A percentile compares a stretch with the other conserved stretches of the same genome.
phyloP scores from a whole-genome alignment of 2,113 vertebrate species.

The Nycticryphes semicollaris region DNA sequence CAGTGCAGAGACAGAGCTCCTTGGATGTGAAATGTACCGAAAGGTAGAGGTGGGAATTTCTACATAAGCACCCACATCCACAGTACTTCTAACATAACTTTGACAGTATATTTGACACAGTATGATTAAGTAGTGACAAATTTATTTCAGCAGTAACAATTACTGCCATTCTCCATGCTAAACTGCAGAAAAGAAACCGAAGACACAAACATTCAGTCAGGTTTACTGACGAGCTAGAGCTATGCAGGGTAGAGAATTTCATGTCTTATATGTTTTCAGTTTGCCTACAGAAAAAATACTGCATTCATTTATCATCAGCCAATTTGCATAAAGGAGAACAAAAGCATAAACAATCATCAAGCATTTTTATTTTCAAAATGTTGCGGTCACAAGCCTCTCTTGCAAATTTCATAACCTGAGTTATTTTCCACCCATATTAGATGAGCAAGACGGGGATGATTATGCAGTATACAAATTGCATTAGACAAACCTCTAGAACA shows the following conservation, averaged over 20 bases:
- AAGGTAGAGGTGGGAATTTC: neutral
- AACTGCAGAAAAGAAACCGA: neutral
- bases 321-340: slow-evolving; percentile 37
- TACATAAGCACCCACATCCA: neutral
- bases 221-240: neutral
- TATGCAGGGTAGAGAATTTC: neutral
- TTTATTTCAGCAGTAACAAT: neutral
- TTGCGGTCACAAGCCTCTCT: neutral
- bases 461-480: neutral
- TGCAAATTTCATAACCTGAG: slow-evolving; percentile 17
- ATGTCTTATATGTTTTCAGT: neutral
- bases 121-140: neutral
- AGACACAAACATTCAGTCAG: neutral
- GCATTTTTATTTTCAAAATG: slow-evolving; percentile 11
- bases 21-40: neutral
- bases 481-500: slow-evolving; percentile 22
- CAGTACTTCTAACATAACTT: neutral
- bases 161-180: neutral
- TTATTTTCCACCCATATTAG: slow-evolving; percentile 19
- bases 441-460: neutral
- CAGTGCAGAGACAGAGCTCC: neutral
- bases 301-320: slow-evolving; percentile 19
- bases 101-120: neutral
- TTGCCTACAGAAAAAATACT: slow-evolving; percentile 1
- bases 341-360: neutral